These are phyloP conservation scores for Parauchenoglanis ngamensis DNA, from an alignment of 2,797 vertebrate species.

Conservation along the genomic window DNA sequence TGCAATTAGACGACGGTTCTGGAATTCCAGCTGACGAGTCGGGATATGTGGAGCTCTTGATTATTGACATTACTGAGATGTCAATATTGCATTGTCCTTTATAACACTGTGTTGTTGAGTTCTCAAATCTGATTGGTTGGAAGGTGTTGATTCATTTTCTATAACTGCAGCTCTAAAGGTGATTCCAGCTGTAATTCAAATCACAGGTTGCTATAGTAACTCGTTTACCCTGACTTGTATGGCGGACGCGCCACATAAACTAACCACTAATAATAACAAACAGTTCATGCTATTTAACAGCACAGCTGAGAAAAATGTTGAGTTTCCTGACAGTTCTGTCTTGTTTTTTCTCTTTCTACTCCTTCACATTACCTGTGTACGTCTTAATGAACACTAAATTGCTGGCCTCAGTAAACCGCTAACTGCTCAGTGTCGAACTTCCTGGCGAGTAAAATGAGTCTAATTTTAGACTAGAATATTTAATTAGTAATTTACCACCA, in stretches of 20 bases:
- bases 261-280: not conserved
- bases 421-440: not conserved
- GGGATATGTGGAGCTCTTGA: not conserved
- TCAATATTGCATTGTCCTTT: not conserved
- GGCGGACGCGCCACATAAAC: not conserved
- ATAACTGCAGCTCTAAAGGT: not conserved
- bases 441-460: not conserved
- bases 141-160: not conserved
- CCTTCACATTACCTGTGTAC: not conserved
- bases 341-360: not conserved
- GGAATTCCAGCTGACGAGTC: slow-evolving; percentile 18
- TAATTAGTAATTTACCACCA: not conserved
- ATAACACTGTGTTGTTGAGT: not conserved
- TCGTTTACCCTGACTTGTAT: too few relatives aligned
- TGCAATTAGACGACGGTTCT: slow-evolving; percentile 6
- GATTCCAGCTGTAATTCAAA: not conserved
- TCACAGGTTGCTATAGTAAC: slow-evolving; percentile 4
- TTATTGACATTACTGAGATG: not conserved
- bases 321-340: not conserved
- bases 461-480: not conserved
- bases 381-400: not conserved
- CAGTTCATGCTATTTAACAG: not conserved
- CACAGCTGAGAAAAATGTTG: not conserved
- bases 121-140: not conserved
- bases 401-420: not conserved